Conservation (phyloP, 2,113 vertebrate genomes). For the Vanacampus margaritifer region DNA sequence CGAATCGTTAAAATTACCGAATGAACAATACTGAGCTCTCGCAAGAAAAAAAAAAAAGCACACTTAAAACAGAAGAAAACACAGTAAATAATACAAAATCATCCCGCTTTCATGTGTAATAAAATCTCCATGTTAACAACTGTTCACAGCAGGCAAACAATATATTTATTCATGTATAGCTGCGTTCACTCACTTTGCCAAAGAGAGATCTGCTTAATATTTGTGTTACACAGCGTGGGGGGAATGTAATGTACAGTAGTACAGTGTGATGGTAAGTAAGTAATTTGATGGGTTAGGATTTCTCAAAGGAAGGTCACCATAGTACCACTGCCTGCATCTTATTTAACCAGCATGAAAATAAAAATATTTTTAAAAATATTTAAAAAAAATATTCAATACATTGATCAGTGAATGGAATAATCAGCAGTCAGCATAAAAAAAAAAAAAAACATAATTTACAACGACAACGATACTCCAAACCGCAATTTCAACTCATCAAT, state of each 20-base stretch:
- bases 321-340: slow-evolving; percentile 2
- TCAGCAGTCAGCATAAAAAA: not conserved
- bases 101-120: slow-evolving; percentile 53
- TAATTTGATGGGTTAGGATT: slow-evolving; percentile 45
- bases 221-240: slow-evolving; percentile 34
- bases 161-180: slow-evolving; percentile 34
- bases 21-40: too few relatives aligned
- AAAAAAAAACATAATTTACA: too few relatives aligned
- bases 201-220: slow-evolving; percentile 35
- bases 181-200: slow-evolving; percentile 15
- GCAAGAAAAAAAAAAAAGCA: too few relatives aligned
- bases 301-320: slow-evolving; percentile 20
- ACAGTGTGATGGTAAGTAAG: slow-evolving; percentile 8
- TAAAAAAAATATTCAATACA: slow-evolving; percentile 14
- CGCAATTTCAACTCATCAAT: not conserved
- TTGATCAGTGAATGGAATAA: too few relatives aligned
- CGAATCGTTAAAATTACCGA: too few relatives aligned
- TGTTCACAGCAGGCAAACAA: slow-evolving; percentile 40
- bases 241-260: not conserved
- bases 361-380: slow-evolving; percentile 38
- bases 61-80: too few relatives aligned
- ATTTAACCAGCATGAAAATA: slow-evolving; percentile 30
- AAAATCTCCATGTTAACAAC: slow-evolving; percentile 44
- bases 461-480: not conserved
- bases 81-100: slow-evolving; percentile 49